Percentiles rank a stretch among this genome's conserved stretches.
Evolutionary conservation across 1,140 invertebrate species (phyloP).

Genomic region (Drosophila navojoa): DNA sequence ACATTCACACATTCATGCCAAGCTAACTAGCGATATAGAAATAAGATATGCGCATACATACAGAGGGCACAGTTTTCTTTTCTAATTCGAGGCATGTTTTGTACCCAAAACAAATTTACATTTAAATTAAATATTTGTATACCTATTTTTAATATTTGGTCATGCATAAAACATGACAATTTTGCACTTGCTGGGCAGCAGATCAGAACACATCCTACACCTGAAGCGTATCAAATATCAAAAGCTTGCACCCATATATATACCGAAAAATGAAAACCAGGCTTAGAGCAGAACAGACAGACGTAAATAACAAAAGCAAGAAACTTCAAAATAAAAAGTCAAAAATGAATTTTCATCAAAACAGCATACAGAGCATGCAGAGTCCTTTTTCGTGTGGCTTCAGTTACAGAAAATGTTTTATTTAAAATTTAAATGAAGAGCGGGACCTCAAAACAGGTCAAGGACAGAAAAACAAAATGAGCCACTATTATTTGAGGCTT

Average conservation of each 20-base stretch:
- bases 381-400: constrained; percentile 67
- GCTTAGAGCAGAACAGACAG: not conserved
- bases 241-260: constrained; percentile 47
- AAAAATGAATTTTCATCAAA: constrained; percentile 72
- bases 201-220: constrained; percentile 48
- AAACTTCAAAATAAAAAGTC: constrained; percentile 59
- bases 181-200: constrained; percentile 52
- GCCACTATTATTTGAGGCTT: not conserved
- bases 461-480: constrained; percentile 61
- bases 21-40: constrained; percentile 22
- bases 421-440: constrained; percentile 68
- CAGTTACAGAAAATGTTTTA: constrained; percentile 63
- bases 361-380: constrained; percentile 69
- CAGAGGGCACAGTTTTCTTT: not conserved
- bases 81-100: constrained; percentile 22
- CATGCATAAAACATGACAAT: constrained; percentile 79
- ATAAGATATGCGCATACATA: constrained; percentile 36
- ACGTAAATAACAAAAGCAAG: constrained; percentile 7
- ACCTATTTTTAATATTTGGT: constrained; percentile 73
- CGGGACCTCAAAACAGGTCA: constrained; percentile 49
- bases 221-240: constrained; percentile 46
- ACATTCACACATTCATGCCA: not conserved
- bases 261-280: constrained; percentile 7
- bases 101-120: constrained; percentile 64
- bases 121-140: constrained; percentile 77